phyloP scores from a whole-genome alignment of 2,113 vertebrate genomes.

The rabbit (Oryctolagus cuniculus) region DNA sequence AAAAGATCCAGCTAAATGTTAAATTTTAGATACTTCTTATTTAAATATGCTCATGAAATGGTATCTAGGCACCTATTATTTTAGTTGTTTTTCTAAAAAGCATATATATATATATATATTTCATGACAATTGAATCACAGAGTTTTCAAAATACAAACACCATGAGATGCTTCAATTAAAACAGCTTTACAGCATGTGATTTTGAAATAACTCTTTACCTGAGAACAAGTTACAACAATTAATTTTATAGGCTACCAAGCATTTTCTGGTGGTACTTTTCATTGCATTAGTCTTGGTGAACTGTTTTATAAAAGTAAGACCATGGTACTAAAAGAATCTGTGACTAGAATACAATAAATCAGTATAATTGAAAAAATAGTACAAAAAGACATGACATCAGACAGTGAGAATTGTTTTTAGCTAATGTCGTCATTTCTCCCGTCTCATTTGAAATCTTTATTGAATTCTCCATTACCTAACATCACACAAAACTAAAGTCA shows the following conservation, averaged over 20 bases:
- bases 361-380: not conserved
- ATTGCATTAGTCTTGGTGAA: not conserved
- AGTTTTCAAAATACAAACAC: not conserved
- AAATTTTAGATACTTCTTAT: not conserved
- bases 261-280: not conserved
- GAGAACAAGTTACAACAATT: not conserved
- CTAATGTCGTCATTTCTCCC: not conserved
- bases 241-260: not conserved
- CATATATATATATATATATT: not conserved
- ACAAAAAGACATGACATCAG: not conserved
- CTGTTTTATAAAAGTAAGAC: not conserved
- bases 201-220: slow-evolving; percentile 19
- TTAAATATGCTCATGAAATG: not conserved
- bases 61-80: not conserved
- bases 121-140: not conserved
- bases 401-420: not conserved
- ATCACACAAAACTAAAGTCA: not conserved
- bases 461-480: not conserved
- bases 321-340: not conserved
- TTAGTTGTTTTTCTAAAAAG: not conserved
- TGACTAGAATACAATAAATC: not conserved
- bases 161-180: not conserved
- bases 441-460: not conserved
- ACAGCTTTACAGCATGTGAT: not conserved
- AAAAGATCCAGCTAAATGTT: not conserved